phyloP scores from a whole-genome alignment of 2,113 vertebrate genomes.

The Urocolius indicus region DNA sequence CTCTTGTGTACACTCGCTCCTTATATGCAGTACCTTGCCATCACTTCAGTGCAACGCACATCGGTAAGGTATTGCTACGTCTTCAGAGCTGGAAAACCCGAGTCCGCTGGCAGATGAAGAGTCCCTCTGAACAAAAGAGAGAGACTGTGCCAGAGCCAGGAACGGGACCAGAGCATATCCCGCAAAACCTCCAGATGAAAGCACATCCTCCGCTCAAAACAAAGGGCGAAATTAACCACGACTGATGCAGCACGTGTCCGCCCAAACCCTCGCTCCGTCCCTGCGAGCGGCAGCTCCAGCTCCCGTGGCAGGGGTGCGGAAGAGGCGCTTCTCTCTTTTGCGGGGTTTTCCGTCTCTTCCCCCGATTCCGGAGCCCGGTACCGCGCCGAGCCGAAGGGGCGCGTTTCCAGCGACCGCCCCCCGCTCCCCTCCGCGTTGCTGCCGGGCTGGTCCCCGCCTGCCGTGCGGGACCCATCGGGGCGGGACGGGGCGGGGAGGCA shows the following conservation, averaged over 20 bases:
- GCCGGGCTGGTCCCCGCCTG: constrained; percentile 71
- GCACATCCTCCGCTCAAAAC: neutral
- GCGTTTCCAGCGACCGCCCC: constrained; percentile 75
- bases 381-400: neutral
- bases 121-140: neutral
- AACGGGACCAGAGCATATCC: neutral
- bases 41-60: no score
- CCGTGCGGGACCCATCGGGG: constrained; percentile 86
- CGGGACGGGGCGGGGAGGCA: constrained; percentile 77
- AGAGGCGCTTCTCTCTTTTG: neutral
- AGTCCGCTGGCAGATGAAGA: neutral
- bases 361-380: neutral
- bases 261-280: neutral
- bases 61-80: neutral
- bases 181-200: neutral
- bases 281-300: neutral
- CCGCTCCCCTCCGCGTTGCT: constrained; percentile 11
- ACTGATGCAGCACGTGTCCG: neutral
- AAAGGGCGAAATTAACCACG: constrained; percentile 7
- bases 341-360: neutral
- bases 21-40: accelerated
- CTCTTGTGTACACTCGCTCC: neutral
- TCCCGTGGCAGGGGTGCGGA: neutral
- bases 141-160: neutral
- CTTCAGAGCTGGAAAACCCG: neutral